phyloP scores from a whole-genome alignment of 1,140 invertebrate genomes.

The Drosophila arawakana region DNA sequence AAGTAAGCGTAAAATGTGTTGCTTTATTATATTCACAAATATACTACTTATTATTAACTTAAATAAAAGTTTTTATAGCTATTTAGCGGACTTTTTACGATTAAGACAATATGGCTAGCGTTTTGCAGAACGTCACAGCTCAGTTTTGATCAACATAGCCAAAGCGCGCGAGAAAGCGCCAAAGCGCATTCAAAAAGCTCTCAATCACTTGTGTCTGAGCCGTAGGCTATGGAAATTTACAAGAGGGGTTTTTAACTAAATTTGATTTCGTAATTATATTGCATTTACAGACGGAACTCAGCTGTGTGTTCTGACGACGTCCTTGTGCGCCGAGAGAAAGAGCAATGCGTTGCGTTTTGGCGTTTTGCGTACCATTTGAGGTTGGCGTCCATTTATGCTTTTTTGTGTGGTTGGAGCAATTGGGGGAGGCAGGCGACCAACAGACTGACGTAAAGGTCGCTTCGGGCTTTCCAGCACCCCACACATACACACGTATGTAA shows the following conservation, averaged over 20 bases:
- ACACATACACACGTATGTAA: conserved; percentile 6
- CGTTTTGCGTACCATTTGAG: conserved; percentile 4
- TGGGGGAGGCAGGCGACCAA: conserved; percentile 12
- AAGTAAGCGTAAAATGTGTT: no score
- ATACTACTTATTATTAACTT: no score
- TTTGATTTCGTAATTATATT: conserved; percentile 55
- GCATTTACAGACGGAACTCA: conserved; percentile 27
- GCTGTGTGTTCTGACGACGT: conserved; percentile 15
- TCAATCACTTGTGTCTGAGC: conserved; percentile 29
- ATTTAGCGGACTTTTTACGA: no score
- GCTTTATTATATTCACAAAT: no score
- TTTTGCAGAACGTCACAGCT: conserved; percentile 26
- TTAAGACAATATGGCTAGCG: conserved; percentile 8
- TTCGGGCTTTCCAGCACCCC: conserved; percentile 26
- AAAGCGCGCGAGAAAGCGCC: conserved; percentile 56
- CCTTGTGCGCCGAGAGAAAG: conserved; percentile 26
- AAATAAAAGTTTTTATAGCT: no score
- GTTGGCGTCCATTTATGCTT: conserved; percentile 11
- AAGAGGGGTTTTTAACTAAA: conserved; percentile 51
- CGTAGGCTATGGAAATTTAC: conserved; percentile 31
- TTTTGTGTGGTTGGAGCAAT: not conserved
- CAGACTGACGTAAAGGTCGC: conserved; percentile 44
- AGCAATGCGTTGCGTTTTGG: conserved; percentile 11
- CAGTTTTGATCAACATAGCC: conserved; percentile 41
- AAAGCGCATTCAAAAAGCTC: conserved; percentile 26